These are phyloP conservation scores for Chamaetylas fuelleborni DNA, from an alignment of 2,113 vertebrate species.

Conservation along the genomic window DNA sequence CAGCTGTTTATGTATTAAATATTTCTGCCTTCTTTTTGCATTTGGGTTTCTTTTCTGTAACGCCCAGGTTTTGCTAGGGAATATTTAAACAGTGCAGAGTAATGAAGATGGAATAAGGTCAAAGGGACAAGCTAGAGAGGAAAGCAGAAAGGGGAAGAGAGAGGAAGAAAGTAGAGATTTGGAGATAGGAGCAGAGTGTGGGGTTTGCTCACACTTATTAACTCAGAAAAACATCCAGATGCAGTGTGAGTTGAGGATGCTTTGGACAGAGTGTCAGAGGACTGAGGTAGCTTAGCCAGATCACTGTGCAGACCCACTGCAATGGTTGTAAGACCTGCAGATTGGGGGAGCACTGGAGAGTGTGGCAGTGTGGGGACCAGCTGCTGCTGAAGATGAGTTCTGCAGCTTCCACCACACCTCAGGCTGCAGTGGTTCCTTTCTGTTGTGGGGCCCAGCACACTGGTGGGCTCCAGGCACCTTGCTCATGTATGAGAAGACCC, in stretches of 20 bases:
- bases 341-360: background rate
- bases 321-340: background rate
- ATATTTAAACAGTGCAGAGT: background rate
- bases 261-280: background rate
- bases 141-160: background rate
- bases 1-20: background rate
- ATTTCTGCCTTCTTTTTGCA: background rate
- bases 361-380: background rate
- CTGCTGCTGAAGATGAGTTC: background rate
- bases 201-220: accelerated
- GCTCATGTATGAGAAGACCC: background rate
- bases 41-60: background rate
- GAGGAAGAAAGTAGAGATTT: background rate
- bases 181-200: background rate
- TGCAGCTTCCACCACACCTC: background rate
- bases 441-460: background rate
- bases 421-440: background rate
- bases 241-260: background rate
- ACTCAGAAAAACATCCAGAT: background rate
- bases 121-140: background rate
- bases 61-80: background rate
- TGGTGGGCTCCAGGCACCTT: background rate
- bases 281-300: background rate
- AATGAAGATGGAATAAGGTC: background rate
- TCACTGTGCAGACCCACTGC: background rate